Evolutionary conservation across 2,888 invertebrate species (phyloP).

Genomic region (Cabera pusaria): DNA sequence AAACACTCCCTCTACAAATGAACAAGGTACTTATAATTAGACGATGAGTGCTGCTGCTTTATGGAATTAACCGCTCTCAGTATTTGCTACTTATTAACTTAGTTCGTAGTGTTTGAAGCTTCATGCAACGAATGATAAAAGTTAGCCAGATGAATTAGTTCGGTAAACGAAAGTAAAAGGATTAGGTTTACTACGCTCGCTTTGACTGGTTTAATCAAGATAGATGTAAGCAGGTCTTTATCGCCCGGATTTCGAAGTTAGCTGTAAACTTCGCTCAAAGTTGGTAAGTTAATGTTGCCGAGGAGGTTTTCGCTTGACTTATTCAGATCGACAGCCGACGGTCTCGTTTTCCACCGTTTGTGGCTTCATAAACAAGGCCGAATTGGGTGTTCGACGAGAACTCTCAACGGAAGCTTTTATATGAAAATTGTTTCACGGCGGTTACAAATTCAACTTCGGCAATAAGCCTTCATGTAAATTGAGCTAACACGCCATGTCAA

Average conservation of each 20-base stretch:
- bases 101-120: constrained; percentile 21
- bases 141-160: constrained; percentile 30
- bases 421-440: constrained; percentile 25
- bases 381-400: constrained; percentile 6
- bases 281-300: constrained; percentile 11
- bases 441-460: constrained; percentile 24
- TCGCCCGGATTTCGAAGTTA: constrained; percentile 17
- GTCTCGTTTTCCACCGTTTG: constrained; percentile 6
- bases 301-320: constrained; percentile 8
- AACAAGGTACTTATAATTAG: constrained; percentile 18
- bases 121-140: constrained; percentile 25
- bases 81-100: constrained; percentile 22
- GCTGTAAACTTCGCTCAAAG: constrained; percentile 10
- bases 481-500: constrained; percentile 24
- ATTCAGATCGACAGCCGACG: constrained; percentile 5
- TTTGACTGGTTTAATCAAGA: constrained; percentile 29
- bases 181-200: constrained; percentile 22
- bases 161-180: constrained; percentile 27
- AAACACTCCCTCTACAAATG: constrained; percentile 20
- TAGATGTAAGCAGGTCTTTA: constrained; percentile 18
- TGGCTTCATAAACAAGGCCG: constrained; percentile 2
- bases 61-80: constrained; percentile 14
- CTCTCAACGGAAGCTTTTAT: constrained; percentile 12
- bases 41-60: constrained; percentile 9
- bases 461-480: constrained; percentile 29